Evolutionary conservation across 2,113 vertebrate genomes (phyloP).

Genomic region (Gasterosteus nipponicus): DNA sequence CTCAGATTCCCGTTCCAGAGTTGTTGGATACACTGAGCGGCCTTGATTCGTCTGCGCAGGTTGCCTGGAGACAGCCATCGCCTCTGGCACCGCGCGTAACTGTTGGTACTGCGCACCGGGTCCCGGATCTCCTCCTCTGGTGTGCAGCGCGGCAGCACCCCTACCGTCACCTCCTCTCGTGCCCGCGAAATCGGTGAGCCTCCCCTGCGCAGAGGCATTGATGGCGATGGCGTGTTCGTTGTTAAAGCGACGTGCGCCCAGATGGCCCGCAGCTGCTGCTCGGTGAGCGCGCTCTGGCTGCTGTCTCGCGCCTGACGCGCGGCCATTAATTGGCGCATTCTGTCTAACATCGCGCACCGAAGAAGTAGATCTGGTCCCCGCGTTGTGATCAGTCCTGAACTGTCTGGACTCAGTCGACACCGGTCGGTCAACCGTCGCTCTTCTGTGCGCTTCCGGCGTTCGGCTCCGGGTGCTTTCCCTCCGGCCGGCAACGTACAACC

Average conservation of each 20-base stretch:
- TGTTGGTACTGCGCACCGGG: slow-evolving; percentile 33
- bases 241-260: slow-evolving; percentile 38
- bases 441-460: slow-evolving; percentile 35
- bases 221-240: slow-evolving; percentile 3
- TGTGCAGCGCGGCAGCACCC: slow-evolving; percentile 17
- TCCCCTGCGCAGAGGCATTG: slow-evolving; percentile 34
- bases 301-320: slow-evolving; percentile 57
- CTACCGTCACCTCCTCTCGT: slow-evolving; percentile 4
- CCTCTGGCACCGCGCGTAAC: slow-evolving; percentile 35
- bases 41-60: slow-evolving; percentile 31
- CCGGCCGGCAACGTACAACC: slow-evolving; percentile 65
- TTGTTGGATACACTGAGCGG: background rate
- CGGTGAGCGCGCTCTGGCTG: slow-evolving; percentile 28
- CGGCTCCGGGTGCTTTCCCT: slow-evolving; percentile 45
- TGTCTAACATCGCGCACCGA: slow-evolving; percentile 29
- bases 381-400: slow-evolving; percentile 13
- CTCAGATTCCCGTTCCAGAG: slow-evolving; percentile 19
- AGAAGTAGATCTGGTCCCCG: background rate
- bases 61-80: slow-evolving; percentile 37
- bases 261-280: slow-evolving; percentile 26
- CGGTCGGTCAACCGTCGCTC: slow-evolving; percentile 17
- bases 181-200: slow-evolving; percentile 16
- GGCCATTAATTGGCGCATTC: slow-evolving; percentile 27
- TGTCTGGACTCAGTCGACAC: slow-evolving; percentile 17
- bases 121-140: slow-evolving; percentile 14